phyloP scores from a whole-genome alignment of 2,888 invertebrate species.

The Caenorhabditis uteleia region DNA sequence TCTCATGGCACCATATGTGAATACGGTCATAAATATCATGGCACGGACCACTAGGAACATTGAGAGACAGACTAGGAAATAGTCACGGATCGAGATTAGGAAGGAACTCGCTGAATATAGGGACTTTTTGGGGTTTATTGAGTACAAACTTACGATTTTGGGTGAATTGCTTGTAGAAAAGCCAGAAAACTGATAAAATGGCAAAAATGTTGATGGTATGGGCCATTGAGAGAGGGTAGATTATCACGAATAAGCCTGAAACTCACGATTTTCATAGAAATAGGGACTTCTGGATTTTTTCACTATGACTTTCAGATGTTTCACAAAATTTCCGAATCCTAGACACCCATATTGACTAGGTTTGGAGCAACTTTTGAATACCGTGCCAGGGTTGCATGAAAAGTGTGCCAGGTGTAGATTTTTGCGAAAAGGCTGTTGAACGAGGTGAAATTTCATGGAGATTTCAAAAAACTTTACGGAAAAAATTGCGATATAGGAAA shows the following conservation, averaged over 20 bases:
- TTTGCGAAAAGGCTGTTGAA: no score
- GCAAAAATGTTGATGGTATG: slow-evolving; percentile 36
- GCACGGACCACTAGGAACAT: slow-evolving; percentile 21
- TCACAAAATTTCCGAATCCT: not conserved
- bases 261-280: not conserved
- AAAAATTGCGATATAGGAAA: no score
- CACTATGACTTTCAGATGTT: not conserved
- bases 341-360: no score
- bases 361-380: no score
- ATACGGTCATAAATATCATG: slow-evolving; percentile 28
- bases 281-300: not conserved
- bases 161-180: slow-evolving; percentile 13
- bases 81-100: slow-evolving; percentile 29
- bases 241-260: slow-evolving; percentile 76
- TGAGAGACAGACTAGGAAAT: slow-evolving; percentile 17
- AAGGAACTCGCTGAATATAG: slow-evolving; percentile 2
- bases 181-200: slow-evolving; percentile 16
- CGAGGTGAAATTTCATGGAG: no score
- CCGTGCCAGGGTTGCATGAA: no score
- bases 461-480: no score
- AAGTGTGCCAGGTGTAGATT: no score
- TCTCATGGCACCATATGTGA: slow-evolving; percentile 35
- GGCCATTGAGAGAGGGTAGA: slow-evolving; percentile 73
- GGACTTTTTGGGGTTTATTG: not conserved
- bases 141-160: slow-evolving; percentile 10